Conservation (phyloP, 2,888 invertebrate genomes). For the Philopedon plagiatum region DNA sequence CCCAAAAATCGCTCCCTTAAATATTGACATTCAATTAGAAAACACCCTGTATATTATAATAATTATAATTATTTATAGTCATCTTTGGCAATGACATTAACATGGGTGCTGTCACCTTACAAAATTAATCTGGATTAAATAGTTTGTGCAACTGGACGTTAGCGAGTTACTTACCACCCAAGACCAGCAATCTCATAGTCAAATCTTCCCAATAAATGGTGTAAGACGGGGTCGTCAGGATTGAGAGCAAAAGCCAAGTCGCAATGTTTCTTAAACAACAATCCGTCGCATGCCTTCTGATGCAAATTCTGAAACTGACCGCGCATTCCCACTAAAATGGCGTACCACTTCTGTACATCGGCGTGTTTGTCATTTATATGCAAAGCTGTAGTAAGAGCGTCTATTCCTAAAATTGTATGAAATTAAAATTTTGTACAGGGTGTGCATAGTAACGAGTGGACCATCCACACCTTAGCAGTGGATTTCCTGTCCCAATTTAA, state of each 20-base stretch:
- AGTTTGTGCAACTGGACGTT: neutral
- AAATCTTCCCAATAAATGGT: slow-evolving; percentile 80
- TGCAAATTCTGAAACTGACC: slow-evolving; percentile 74
- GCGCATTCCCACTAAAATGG: slow-evolving; percentile 72
- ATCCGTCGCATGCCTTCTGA: slow-evolving; percentile 77
- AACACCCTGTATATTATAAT: no score
- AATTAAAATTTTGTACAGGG: neutral
- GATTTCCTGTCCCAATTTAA: no score
- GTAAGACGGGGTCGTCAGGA: slow-evolving; percentile 74
- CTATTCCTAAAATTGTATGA: slow-evolving; percentile 68
- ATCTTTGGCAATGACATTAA: no score
- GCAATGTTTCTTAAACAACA: slow-evolving; percentile 77
- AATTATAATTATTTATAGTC: no score
- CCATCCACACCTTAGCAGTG: no score
- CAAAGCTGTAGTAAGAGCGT: slow-evolving; percentile 73
- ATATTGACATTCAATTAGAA: no score
- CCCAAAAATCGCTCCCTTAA: no score
- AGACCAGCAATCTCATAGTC: slow-evolving; percentile 73
- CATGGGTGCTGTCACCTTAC: no score
- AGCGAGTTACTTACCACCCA: slow-evolving; percentile 59
- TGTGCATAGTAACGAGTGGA: no score
- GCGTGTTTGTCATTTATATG: slow-evolving; percentile 69
- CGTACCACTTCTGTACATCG: slow-evolving; percentile 82
- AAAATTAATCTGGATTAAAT: neutral
- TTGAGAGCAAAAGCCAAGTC: slow-evolving; percentile 75